Evolutionary conservation across 2,797 vertebrate genomes (phyloP), one percentile per base, ranked within the genome.

Genomic region (Oreochromis mossambicus): DNA sequence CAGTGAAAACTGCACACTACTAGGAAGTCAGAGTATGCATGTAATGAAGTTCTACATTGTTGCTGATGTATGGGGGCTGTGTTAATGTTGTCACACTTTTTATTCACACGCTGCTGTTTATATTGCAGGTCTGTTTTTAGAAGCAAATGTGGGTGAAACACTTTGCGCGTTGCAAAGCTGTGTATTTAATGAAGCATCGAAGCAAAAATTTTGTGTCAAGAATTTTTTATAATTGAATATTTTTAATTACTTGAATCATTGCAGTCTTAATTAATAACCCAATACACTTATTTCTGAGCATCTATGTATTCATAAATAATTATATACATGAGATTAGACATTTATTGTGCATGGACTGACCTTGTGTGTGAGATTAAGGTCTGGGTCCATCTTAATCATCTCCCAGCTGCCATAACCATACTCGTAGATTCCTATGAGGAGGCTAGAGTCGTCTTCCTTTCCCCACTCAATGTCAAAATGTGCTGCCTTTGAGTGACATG

Each of bases 321-420:
- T 11, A 26, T 32, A 50, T 11, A 54, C 8, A 54, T 26, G 32
- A 77, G 34, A 55, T 41, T 32, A 61, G 17, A 75, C 43, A 75
- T 32, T 50, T 29, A 8, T 32, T 32, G 43, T 13, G 6, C 13
- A 14, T 56, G 3, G 43, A 81, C 91, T 75, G 93, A 98, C 98
- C 97, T 99, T 99, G 85, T 99, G 98, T 83, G 99, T 99, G 86
- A 99, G 97, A 87, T 97, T 99, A 85, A 99, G 98, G 94, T 99
- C 98, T 6, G 98, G 98, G 90, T 99, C 98, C 99, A 99, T 99
- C 96, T 99, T 99, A 91, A 99, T 99, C 98, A 99, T 99, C 95
- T 99, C 99, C 99, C 99, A 99, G 95, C 98, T 99, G 87, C 99
- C 99, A 70, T 99, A 99, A 2, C 99, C 99, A 73, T 99, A 99